Percentiles rank a stretch among this genome's conserved stretches.
These are phyloP conservation scores for Mesorhabditis belari DNA, from an alignment of 2,888 invertebrate genomes.

Conservation along the genomic window DNA sequence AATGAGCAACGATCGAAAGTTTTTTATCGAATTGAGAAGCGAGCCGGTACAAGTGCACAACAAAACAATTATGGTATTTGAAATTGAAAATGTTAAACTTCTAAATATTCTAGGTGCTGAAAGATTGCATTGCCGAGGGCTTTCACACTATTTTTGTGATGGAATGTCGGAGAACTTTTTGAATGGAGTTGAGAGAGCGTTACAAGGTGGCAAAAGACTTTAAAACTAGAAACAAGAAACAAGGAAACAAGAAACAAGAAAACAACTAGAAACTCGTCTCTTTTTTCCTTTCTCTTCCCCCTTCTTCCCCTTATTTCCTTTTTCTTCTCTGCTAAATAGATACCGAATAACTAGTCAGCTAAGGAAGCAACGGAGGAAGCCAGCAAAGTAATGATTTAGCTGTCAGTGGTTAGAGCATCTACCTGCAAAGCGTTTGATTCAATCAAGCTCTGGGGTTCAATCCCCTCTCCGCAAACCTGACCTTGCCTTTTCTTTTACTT, in stretches of 20 bases:
- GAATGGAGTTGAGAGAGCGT: not conserved
- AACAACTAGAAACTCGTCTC: not conserved
- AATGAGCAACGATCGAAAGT: not conserved
- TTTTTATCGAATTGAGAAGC: not conserved
- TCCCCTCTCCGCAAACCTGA: too few relatives aligned
- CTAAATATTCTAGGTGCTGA: not conserved
- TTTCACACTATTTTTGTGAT: not conserved
- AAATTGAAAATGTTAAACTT: not conserved
- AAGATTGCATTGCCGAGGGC: not conserved
- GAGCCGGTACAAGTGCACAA: not conserved
- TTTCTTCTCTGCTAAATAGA: too few relatives aligned
- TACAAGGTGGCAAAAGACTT: not conserved
- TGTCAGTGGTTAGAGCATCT: too few relatives aligned
- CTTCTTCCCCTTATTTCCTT: too few relatives aligned
- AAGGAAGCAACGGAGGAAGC: too few relatives aligned
- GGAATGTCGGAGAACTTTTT: not conserved
- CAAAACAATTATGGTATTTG: not conserved
- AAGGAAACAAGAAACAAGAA: too few relatives aligned
- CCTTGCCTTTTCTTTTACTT: too few relatives aligned
- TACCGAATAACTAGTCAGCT: not conserved
- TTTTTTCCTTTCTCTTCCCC: not conserved
- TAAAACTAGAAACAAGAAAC: too few relatives aligned
- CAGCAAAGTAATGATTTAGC: too few relatives aligned
- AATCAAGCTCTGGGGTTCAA: too few relatives aligned
- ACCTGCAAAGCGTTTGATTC: too few relatives aligned